Evolutionary conservation across 1,140 invertebrate species (phyloP).

Genomic region (Leptinotarsa defecta): DNA sequence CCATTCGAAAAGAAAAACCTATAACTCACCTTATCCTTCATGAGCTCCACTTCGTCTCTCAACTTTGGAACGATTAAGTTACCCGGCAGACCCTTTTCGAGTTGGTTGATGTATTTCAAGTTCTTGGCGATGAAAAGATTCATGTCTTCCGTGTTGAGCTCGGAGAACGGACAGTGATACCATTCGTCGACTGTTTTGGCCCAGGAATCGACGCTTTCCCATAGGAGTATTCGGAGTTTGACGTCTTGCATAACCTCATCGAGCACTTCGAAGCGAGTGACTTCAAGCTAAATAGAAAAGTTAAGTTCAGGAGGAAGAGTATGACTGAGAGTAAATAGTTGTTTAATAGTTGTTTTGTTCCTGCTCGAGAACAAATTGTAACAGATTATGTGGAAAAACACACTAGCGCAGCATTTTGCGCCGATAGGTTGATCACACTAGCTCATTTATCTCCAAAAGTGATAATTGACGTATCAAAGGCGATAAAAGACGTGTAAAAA

Average conservation of each 20-base stretch:
- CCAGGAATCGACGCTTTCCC: constrained; percentile 78
- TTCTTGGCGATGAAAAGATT: constrained; percentile 67
- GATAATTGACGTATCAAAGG: no score
- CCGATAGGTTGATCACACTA: no score
- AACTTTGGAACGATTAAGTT: constrained; percentile 77
- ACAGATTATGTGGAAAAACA: no score
- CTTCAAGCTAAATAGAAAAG: constrained; percentile 66
- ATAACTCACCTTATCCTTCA: constrained; percentile 71
- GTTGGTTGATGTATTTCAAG: constrained; percentile 72
- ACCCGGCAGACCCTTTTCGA: constrained; percentile 76
- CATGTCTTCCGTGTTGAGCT: constrained; percentile 74
- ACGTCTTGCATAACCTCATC: constrained; percentile 78
- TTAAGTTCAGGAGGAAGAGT: background rate
- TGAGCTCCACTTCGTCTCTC: constrained; percentile 74
- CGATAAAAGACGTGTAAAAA: no score
- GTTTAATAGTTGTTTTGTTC: no score
- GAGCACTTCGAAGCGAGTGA: constrained; percentile 77
- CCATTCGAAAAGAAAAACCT: background rate
- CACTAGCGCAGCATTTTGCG: no score
- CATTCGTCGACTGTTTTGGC: constrained; percentile 63
- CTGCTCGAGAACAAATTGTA: no score
- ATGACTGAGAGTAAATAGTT: no score
- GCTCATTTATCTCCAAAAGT: no score
- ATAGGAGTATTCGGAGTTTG: constrained; percentile 75
- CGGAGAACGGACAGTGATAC: constrained; percentile 70